phyloP scores from a whole-genome alignment of 2,888 invertebrate species.

The Magallana nippona region DNA sequence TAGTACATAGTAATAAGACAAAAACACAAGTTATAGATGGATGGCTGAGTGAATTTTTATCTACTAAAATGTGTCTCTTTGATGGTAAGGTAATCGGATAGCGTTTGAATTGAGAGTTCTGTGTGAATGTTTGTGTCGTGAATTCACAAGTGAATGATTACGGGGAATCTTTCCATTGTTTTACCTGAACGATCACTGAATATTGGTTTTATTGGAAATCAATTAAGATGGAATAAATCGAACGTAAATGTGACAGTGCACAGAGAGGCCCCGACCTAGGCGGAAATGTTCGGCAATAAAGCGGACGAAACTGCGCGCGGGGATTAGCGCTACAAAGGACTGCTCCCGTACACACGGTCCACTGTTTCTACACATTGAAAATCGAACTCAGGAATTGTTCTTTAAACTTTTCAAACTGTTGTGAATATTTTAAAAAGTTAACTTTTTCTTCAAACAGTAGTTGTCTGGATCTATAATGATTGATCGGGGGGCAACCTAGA shows the following conservation, averaged over 20 bases:
- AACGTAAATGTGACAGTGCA: slow-evolving; percentile 19
- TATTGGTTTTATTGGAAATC: slow-evolving; percentile 33
- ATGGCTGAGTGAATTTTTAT: background rate
- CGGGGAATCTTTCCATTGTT: slow-evolving; percentile 8
- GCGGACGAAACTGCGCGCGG: slow-evolving; percentile 21
- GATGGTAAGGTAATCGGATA: background rate
- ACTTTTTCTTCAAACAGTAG: slow-evolving; percentile 24
- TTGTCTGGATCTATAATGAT: slow-evolving; percentile 1
- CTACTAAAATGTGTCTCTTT: background rate
- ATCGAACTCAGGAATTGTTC: slow-evolving; percentile 33
- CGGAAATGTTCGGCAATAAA: slow-evolving; percentile 31
- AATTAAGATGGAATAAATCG: slow-evolving; percentile 35
- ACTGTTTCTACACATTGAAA: slow-evolving; percentile 17
- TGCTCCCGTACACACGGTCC: background rate
- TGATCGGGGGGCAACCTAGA: background rate
- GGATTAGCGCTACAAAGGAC: slow-evolving; percentile 20
- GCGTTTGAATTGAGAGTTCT: background rate
- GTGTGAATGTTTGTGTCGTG: background rate
- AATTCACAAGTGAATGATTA: background rate
- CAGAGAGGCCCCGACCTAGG: background rate
- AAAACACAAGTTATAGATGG: slow-evolving; percentile 20
- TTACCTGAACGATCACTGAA: slow-evolving; percentile 13
- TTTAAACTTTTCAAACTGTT: slow-evolving; percentile 26
- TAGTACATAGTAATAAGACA: slow-evolving; percentile 10
- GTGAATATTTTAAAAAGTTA: slow-evolving; percentile 5